These are phyloP conservation scores for Urocitellus parryii DNA, from an alignment of 2,113 vertebrate species.

Conservation along the genomic window DNA sequence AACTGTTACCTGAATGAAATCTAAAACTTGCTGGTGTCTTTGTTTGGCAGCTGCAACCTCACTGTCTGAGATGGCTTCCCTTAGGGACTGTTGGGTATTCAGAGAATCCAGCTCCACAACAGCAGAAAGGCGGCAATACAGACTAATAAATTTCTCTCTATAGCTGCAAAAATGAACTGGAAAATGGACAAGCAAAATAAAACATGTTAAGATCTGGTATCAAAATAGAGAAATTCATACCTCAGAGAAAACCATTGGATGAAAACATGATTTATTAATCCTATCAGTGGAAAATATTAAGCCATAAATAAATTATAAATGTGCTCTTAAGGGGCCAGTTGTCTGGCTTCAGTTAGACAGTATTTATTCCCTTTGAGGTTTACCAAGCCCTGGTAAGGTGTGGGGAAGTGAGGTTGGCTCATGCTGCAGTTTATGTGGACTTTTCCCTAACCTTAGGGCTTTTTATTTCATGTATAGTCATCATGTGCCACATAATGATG, in stretches of 20 bases:
- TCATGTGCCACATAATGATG: background rate
- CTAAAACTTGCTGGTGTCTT: slow-evolving; percentile 95
- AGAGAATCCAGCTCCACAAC: slow-evolving; percentile 97
- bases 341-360: slow-evolving; percentile 80
- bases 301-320: slow-evolving; percentile 85
- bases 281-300: slow-evolving; percentile 84
- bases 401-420: slow-evolving; percentile 55
- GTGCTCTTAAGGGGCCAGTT: slow-evolving; percentile 81
- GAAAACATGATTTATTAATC: slow-evolving; percentile 84
- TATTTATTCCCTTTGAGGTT: slow-evolving; percentile 82
- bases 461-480: background rate
- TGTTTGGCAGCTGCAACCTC: slow-evolving; percentile 96
- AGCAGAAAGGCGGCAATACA: slow-evolving; percentile 98
- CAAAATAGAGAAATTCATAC: slow-evolving; percentile 85
- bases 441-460: slow-evolving; percentile 33
- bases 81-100: slow-evolving; percentile 96
- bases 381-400: slow-evolving; percentile 62
- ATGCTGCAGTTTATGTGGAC: slow-evolving; percentile 62
- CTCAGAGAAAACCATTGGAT: slow-evolving; percentile 84
- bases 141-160: slow-evolving; percentile 97
- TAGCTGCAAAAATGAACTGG: slow-evolving; percentile 98
- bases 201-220: slow-evolving; percentile 84
- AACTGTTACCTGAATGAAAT: slow-evolving; percentile 95
- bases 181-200: slow-evolving; percentile 87
- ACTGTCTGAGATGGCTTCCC: slow-evolving; percentile 96